Percentiles rank a stretch among this genome's conserved stretches.
phyloP scores from a whole-genome alignment of 2,113 vertebrate species.

The Isurus oxyrinchus region DNA sequence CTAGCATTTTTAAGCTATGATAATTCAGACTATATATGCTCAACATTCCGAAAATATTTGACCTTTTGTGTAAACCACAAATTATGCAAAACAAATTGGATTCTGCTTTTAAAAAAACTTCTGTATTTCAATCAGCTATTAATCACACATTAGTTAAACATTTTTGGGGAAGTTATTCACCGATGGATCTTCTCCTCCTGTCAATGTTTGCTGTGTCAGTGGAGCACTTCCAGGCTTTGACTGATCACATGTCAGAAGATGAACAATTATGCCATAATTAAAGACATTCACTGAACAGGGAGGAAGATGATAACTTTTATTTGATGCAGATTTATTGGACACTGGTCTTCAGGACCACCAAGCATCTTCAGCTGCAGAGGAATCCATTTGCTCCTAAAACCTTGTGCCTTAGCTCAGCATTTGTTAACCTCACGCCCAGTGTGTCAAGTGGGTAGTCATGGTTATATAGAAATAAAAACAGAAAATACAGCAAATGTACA shows the following conservation, averaged over 20 bases:
- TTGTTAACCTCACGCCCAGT: background rate
- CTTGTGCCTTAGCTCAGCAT: background rate
- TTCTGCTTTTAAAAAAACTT: background rate
- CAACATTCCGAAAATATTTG: background rate
- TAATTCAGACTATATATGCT: background rate
- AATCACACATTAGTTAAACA: background rate
- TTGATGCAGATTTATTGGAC: slow-evolving; percentile 1
- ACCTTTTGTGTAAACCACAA: background rate
- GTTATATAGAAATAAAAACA: background rate
- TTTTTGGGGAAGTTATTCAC: background rate
- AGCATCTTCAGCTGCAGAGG: background rate
- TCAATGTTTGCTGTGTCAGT: background rate
- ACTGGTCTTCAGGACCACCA: background rate
- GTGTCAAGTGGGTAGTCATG: background rate
- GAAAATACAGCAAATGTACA: background rate
- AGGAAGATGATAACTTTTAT: background rate
- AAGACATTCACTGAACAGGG: background rate
- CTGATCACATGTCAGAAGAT: background rate
- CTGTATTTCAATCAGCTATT: background rate
- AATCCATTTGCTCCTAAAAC: background rate
- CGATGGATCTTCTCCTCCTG: background rate
- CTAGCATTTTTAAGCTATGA: background rate
- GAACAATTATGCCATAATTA: background rate
- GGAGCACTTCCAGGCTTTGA: background rate
- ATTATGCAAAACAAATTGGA: background rate